Evolutionary conservation across 2,888 invertebrate genomes (phyloP).

Genomic region (Zelleria hepariella): DNA sequence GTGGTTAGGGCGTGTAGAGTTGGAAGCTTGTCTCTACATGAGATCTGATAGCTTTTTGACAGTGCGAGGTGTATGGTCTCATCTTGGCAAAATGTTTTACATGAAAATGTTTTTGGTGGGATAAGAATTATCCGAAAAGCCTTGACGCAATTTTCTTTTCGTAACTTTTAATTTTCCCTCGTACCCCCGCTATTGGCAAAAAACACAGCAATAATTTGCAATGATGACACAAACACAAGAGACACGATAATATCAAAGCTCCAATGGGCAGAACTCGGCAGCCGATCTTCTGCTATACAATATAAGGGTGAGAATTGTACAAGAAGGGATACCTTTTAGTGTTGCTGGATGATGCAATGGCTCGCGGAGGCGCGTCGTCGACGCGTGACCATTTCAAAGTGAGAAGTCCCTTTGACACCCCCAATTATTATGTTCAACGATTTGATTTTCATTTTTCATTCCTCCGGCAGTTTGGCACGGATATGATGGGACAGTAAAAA

Average conservation of each 20-base stretch:
- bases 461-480: background rate
- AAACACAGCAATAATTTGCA: background rate
- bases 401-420: constrained; percentile 40
- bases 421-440: constrained; percentile 9
- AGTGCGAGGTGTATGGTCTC: no score
- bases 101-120: no score
- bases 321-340: background rate
- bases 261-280: background rate
- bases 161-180: background rate
- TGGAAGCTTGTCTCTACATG: no score
- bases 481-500: no score
- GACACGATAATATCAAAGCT: background rate
- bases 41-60: no score
- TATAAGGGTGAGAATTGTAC: background rate
- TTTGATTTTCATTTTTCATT: constrained; percentile 2
- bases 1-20: no score
- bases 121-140: background rate
- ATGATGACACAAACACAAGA: background rate
- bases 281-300: background rate
- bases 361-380: constrained; percentile 18
- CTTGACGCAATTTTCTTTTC: background rate
- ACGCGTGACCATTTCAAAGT: constrained; percentile 45
- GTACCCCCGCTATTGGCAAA: background rate
- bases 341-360: no score
- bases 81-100: no score